Base-by-base conservation (phyloP, 2,113 vertebrate species). In the Scomber japonicus region DNA sequence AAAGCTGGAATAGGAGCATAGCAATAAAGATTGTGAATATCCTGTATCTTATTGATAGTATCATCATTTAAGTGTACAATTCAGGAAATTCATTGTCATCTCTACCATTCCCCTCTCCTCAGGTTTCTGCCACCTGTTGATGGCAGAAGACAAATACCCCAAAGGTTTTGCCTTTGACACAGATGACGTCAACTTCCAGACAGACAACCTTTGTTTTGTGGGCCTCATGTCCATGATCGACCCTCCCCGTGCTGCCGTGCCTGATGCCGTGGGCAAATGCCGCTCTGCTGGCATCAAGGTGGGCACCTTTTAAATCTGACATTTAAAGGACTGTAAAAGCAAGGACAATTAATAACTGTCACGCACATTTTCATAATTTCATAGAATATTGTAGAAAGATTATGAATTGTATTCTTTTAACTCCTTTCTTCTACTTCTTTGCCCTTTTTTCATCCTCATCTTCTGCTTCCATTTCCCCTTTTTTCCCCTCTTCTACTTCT, bases 221-320 rank as follows among this genome's bases (percentile, higher is more conserved):
- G 97, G 97, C 51, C 96, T 98, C 67, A 97, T 97, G 96, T 98
- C 97, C 75, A 97, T 97, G 97, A 98, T 98, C 0, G 97, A 97
- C 88, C 97, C 97, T 0, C 97, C 97, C 17, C 95, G 97, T 0
- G 97, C 97, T 0, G 97, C 96, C 0, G 97, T 98, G 64, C 97
- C 97, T 0, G 97, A 97, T 0, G 97, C 97, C 0, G 97, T 98
- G 61, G 97, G 97, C 48, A 98, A 98, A 82, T 98, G 97, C 82
- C 95, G 97, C 62, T 97, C 96, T 0, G 97, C 97, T 0, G 97
- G 97, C 54, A 97, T 98, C 84, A 97, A 98, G 94, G 93, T 94
- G 74, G 51, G 78, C 31, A 5, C 12, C 10, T 61, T 61, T 64
- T 11, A 50, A 54, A 55, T 55, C 49, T 78, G 74, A 49, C 3